Conservation (phyloP, 1,140 invertebrate genomes). For the Physella acuta region DNA sequence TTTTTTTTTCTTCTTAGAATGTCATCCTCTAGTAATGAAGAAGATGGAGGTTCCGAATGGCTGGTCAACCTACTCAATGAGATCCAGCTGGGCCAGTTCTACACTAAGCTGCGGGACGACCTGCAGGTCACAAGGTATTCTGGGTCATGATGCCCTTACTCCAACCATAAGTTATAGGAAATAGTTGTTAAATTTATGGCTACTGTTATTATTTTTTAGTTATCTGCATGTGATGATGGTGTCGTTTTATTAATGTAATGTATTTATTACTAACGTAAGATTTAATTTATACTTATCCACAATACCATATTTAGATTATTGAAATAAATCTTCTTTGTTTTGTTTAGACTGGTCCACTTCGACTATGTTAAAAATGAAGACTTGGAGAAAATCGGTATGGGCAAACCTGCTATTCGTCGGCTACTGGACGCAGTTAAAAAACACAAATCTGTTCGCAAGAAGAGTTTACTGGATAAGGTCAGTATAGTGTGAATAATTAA, state of each 20-base stretch:
- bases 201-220: too few species aligned
- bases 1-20: slow-evolving; percentile 15
- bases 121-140: slow-evolving; percentile 70
- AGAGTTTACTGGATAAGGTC: slow-evolving; percentile 83
- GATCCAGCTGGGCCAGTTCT: slow-evolving; percentile 91
- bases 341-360: slow-evolving; percentile 80
- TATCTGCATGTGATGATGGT: too few species aligned
- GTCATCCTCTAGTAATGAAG: slow-evolving; percentile 11
- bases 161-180: too few species aligned
- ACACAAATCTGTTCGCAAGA: slow-evolving; percentile 76
- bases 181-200: too few species aligned
- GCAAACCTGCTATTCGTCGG: slow-evolving; percentile 85
- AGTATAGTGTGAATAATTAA: too few species aligned
- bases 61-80: slow-evolving; percentile 81
- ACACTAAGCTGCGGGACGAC: slow-evolving; percentile 84
- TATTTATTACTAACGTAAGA: too few species aligned
- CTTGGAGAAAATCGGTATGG: slow-evolving; percentile 90
- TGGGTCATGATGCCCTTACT: too few species aligned
- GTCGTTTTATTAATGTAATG: too few species aligned
- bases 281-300: too few species aligned
- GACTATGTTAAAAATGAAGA: slow-evolving; percentile 93
- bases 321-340: too few species aligned
- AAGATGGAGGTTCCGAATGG: slow-evolving; percentile 66
- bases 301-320: too few species aligned
- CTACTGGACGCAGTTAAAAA: slow-evolving; percentile 90